Conservation (phyloP, 2,888 invertebrate genomes). For the Rhingia campestris region DNA sequence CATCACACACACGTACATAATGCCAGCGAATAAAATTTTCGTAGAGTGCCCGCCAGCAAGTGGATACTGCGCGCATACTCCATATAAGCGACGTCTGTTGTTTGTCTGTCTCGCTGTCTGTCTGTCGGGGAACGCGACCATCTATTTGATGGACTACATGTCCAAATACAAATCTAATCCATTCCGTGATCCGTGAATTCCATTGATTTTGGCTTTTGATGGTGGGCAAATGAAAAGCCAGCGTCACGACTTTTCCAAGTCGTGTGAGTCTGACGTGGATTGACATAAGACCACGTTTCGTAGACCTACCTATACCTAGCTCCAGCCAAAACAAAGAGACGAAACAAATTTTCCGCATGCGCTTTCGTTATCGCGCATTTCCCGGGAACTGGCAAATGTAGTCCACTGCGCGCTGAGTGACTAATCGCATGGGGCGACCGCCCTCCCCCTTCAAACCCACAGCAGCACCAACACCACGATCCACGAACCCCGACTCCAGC, state of each 20-base stretch:
- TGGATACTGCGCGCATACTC: constrained; percentile 56
- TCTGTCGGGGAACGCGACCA: constrained; percentile 53
- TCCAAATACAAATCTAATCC: constrained; percentile 72
- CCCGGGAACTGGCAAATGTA: constrained; percentile 56
- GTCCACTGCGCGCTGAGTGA: constrained; percentile 45
- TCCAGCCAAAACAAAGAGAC: constrained; percentile 15
- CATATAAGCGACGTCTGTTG: constrained; percentile 57
- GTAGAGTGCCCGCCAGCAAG: constrained; percentile 35
- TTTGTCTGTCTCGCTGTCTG: constrained; percentile 52
- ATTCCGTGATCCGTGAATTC: constrained; percentile 73
- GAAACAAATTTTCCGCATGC: constrained; percentile 32
- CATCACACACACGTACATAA: constrained; percentile 23
- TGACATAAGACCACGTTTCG: constrained; percentile 64
- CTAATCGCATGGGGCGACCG: constrained; percentile 31
- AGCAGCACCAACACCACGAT: constrained; percentile 10
- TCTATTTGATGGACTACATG: constrained; percentile 72
- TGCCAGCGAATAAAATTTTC: constrained; percentile 49
- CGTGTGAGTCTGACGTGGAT: constrained; percentile 72
- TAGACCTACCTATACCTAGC: constrained; percentile 5
- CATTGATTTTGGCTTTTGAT: constrained; percentile 38
- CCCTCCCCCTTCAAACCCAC: background rate
- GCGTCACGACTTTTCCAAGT: constrained; percentile 68
- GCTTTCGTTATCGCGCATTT: constrained; percentile 65
- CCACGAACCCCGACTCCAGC: constrained; percentile 23
- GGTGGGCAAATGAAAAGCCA: constrained; percentile 44